Base-by-base conservation (phyloP, 1,140 invertebrate species). In the Penaeus indicus region DNA sequence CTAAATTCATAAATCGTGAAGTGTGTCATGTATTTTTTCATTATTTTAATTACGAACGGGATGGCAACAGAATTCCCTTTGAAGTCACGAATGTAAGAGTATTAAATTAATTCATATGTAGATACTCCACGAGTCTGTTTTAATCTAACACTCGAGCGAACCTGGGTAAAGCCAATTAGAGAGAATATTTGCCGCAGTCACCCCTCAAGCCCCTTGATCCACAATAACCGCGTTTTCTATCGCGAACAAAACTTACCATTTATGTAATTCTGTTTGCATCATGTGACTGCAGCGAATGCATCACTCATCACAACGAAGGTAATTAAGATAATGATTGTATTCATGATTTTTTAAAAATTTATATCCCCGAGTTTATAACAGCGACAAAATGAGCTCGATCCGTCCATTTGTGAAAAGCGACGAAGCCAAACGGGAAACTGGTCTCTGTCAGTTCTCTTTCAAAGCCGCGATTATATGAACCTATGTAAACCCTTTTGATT, bases 401-500 rank as follows among this genome's bases (percentile, higher is more conserved):
- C 54, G 16, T 8, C 54, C 8, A 54, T 54, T 54, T 54, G 54
- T 54, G 54, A 54, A 54, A 54, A 54, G 80, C 27, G 13, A 54
- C 27, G 60, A 47, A 82, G 47, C 54, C 47, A 32, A 60, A 82
- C 19, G 27, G 60, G 60, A 32, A 72, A 32, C 32, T 42, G 7
- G 5, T 63, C 80, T 19, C 38, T 75, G 25, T 1, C 54, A 25
- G 67, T 84, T 60, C 64, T 84, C 83, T 72, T 54, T 84, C 61
- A 84, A 27, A 75, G 67, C 83, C 47, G 83, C 72, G 83, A 84
- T 84, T 84, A 84, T 84, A 84, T 84, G 83, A 75, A 84, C 67
- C 60, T 72, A 54, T 84, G 83, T 84, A 84, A 84, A 84, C 83
- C 83, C 83, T 84, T 84, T 84, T 84, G 83, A 84, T 84, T 84